A percentile compares a stretch with the other conserved stretches of the same genome.
Conservation (phyloP, 2,888 invertebrate genomes). For the Ashinkailepas kermadecensis region DNA sequence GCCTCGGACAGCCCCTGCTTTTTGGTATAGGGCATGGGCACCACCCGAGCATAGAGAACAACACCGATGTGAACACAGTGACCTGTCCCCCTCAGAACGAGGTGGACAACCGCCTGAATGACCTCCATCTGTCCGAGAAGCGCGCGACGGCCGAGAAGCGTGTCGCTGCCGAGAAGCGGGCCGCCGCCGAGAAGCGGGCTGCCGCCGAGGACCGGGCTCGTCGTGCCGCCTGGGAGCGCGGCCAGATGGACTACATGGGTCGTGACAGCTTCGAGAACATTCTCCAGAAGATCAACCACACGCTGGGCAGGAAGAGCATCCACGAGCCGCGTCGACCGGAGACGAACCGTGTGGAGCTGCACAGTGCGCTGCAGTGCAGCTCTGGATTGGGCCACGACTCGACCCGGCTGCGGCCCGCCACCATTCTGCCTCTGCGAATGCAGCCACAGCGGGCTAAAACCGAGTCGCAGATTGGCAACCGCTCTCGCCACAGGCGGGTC, state of each 20-base stretch:
- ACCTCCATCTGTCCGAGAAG: background rate
- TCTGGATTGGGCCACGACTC: no score
- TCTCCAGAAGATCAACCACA: slow-evolving; percentile 68
- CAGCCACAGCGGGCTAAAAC: no score
- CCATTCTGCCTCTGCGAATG: no score
- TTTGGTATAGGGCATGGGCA: no score
- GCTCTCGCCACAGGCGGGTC: no score
- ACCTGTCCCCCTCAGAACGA: background rate
- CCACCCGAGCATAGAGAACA: background rate
- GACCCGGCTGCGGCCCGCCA: no score
- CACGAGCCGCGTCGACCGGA: no score
- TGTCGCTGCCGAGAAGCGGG: background rate
- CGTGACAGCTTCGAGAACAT: slow-evolving; percentile 93
- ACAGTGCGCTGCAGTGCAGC: no score
- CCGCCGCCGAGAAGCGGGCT: background rate
- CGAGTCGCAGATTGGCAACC: no score
- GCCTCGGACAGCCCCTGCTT: no score
- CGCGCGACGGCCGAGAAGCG: background rate
- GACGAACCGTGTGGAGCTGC: no score
- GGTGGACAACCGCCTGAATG: background rate
- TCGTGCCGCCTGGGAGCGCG: slow-evolving; percentile 71
- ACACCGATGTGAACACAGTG: background rate
- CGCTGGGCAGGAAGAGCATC: background rate
- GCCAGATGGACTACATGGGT: slow-evolving; percentile 92
- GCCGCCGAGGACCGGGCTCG: background rate